Evolutionary conservation across 2,888 invertebrate species (phyloP).

Genomic region (Iselma pallidipennis): DNA sequence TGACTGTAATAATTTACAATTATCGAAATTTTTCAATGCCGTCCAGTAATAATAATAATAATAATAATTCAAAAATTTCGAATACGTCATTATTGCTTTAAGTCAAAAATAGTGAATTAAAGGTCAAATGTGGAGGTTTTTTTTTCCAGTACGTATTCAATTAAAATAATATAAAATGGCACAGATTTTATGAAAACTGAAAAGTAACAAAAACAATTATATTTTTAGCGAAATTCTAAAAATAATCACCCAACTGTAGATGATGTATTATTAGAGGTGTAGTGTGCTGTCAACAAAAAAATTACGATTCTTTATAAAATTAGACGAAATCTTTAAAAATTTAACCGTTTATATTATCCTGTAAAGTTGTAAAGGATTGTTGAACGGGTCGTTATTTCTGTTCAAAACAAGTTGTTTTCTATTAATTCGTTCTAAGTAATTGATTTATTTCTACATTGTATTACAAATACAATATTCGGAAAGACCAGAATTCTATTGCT

Average conservation of each 20-base stretch:
- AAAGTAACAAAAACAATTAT: neutral
- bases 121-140: neutral
- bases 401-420: no score
- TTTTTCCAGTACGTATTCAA: neutral
- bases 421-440: no score
- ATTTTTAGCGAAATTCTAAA: neutral
- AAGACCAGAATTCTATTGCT: no score
- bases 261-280: neutral
- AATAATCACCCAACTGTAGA: neutral
- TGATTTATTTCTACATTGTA: no score
- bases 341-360: no score
- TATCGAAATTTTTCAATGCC: conserved; percentile 20
- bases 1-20: conserved; percentile 10
- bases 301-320: neutral
- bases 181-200: neutral
- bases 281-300: neutral
- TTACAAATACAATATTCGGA: no score
- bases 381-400: no score
- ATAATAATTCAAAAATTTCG: neutral
- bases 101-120: neutral
- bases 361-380: no score
- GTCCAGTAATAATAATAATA: conserved; percentile 19
- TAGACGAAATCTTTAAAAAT: no score
- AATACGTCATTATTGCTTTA: neutral
- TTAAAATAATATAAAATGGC: neutral